phyloP scores from a whole-genome alignment of 2,888 invertebrate genomes.

The Idaea biselata region DNA sequence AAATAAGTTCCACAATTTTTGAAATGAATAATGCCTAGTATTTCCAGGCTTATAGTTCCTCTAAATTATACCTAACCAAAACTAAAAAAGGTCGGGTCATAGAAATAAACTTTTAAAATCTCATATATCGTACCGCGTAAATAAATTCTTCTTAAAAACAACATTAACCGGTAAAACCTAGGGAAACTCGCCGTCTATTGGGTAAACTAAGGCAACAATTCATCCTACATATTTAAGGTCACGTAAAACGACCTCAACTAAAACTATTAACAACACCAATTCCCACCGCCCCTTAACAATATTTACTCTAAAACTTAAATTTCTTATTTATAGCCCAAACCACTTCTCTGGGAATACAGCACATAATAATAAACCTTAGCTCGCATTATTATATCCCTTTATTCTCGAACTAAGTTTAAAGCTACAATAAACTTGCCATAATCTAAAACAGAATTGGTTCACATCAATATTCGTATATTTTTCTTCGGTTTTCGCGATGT shows the following conservation, averaged over 20 bases:
- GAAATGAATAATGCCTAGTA: too few relatives aligned
- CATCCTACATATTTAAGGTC: not conserved
- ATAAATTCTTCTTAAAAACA: too few relatives aligned
- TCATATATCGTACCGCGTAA: too few relatives aligned
- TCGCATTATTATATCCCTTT: not conserved
- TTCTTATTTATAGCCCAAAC: constrained; percentile 32
- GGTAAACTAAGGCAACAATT: not conserved
- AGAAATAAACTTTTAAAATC: too few relatives aligned
- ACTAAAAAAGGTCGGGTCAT: too few relatives aligned
- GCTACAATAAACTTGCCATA: not conserved
- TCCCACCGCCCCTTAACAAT: constrained; percentile 29
- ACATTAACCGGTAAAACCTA: not conserved
- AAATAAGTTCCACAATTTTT: too few relatives aligned
- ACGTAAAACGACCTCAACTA: constrained; percentile 4
- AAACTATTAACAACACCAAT: constrained; percentile 36
- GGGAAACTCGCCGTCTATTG: not conserved
- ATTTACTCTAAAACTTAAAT: constrained; percentile 33
- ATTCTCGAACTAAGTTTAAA: not conserved
- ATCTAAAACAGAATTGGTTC: not conserved
- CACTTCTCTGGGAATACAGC: constrained; percentile 16
- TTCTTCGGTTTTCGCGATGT: too few relatives aligned
- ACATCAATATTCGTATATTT: not conserved
- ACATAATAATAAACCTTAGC: constrained; percentile 15
- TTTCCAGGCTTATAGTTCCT: too few relatives aligned
- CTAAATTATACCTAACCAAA: too few relatives aligned